Evolutionary conservation across 2,113 vertebrate species (phyloP).

Genomic region (Burhinus oedicnemus): DNA sequence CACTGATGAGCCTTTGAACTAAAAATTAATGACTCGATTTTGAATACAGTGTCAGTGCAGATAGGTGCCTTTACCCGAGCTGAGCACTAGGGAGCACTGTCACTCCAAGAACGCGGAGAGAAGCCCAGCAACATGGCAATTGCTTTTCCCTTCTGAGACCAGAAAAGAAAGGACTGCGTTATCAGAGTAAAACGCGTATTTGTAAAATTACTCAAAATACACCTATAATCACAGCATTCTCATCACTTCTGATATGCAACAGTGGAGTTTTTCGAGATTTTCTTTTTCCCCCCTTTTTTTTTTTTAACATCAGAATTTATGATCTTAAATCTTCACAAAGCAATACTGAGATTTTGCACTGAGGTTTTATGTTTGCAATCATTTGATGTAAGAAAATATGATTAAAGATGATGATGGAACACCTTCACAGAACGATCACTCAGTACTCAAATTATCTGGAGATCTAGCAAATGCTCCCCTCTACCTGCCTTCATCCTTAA

Average conservation of each 20-base stretch:
- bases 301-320: neutral
- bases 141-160: neutral
- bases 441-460: neutral
- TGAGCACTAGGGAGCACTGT: slow-evolving; percentile 65
- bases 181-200: neutral
- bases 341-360: neutral
- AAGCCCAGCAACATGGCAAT: neutral
- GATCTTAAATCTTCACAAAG: neutral
- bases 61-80: neutral
- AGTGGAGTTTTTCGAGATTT: neutral
- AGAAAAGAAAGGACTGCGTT: fast-evolving
- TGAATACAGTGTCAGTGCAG: neutral
- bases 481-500: neutral
- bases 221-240: neutral
- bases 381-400: neutral
- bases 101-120: neutral
- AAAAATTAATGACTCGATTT: neutral
- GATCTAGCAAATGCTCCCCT: fast-evolving
- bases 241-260: neutral
- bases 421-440: neutral
- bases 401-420: neutral
- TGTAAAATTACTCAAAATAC: neutral
- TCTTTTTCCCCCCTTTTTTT: neutral
- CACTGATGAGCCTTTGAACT: fast-evolving
- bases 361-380: neutral